Evolutionary conservation across 2,113 vertebrate species (phyloP).

Genomic region (Semnornis frantzii): DNA sequence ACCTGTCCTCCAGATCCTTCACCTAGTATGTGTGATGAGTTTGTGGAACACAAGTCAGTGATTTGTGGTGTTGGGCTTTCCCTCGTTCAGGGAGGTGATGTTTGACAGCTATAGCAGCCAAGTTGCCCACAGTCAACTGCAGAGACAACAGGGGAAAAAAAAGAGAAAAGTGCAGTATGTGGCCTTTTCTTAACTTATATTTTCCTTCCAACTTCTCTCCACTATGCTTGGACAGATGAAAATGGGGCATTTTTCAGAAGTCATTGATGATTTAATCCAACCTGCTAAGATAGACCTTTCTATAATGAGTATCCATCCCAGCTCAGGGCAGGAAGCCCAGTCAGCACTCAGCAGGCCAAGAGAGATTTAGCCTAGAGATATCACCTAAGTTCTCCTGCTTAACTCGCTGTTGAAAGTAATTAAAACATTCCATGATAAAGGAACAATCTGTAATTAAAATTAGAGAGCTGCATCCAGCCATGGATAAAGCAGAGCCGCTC

Average conservation of each 20-base stretch:
- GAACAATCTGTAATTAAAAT: slow-evolving; percentile 31
- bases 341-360: slow-evolving; percentile 20
- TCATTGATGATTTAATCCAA: slow-evolving; percentile 23
- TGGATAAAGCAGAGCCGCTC: not conserved
- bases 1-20: too few species aligned
- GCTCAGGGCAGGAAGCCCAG: slow-evolving; percentile 40
- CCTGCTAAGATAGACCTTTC: slow-evolving; percentile 1
- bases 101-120: accelerated
- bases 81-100: accelerated
- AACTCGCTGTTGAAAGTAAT: slow-evolving; percentile 15
- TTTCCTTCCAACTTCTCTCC: not conserved
- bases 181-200: not conserved
- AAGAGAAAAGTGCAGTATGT: too few species aligned
- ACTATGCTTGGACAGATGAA: not conserved
- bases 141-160: not conserved
- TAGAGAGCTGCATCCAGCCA: not conserved
- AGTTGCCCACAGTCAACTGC: not conserved
- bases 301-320: not conserved
- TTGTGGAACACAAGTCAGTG: accelerated
- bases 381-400: not conserved
- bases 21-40: not conserved
- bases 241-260: not conserved
- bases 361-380: slow-evolving; percentile 41
- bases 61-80: not conserved
- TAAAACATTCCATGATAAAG: slow-evolving; percentile 7